Evolutionary conservation across 2,113 vertebrate genomes (phyloP), one percentile per base, ranked within the genome.

Genomic region (Rafetus swinhoei): DNA sequence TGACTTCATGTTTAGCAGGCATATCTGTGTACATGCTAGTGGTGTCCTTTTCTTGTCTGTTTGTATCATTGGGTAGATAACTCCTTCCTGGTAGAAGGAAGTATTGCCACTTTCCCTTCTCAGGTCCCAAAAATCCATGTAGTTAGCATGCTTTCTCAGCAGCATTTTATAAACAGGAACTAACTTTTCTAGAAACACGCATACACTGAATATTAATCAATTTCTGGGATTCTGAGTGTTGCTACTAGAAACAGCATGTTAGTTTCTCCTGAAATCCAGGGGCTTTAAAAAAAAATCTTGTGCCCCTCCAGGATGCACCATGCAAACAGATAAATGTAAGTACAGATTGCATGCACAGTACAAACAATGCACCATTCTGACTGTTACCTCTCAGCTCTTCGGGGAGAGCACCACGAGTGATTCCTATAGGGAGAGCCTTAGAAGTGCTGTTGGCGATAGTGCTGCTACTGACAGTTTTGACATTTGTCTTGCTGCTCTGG

Each of bases 351-450:
- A 94, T 82, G 90, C 69, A 59, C 1, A 87, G 56, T 82, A 56
- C 69, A 91, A 84, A 82, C 54, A 93, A 14, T 16, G 18, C 16
- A 7, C 3, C 29, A 52, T 62, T 13, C 19, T 72, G 79, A n/a
- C 39, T 79, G 57, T 88, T 97, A 98, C 98, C 97, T 98, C 97
- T 98, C 82, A 94, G 93, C 84, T 97, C 93, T 90, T 97, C 94
- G 18, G 97, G 98, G 18, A 98, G 88, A 19, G 83, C 35, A 2
- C 96, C 84, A 5, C 27, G 76, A 22, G 95, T 89, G 8, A 55
- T 94, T 9, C 93, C 87, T 79, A 62, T 2, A 2, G 85, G 81
- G 21, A 86, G 1, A 24, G 91, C 59, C 22, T 88, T 74, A 62
- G 55, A 81, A 56, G 60, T 27, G 81, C 56, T 82, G 11, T 32